phyloP scores from a whole-genome alignment of 2,113 vertebrate species.

The Eublepharis macularius region DNA sequence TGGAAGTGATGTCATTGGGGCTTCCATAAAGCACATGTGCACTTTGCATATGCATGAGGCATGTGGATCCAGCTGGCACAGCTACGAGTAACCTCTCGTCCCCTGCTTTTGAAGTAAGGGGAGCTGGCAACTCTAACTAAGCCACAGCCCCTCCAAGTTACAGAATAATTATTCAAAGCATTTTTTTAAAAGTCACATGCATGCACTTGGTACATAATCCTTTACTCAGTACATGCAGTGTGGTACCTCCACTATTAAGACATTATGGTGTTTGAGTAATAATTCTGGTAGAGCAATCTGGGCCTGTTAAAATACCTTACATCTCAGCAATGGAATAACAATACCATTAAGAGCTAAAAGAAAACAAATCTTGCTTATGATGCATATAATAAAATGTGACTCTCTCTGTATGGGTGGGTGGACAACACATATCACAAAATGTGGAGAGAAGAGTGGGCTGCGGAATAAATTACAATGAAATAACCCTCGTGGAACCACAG shows the following conservation, averaged over 20 bases:
- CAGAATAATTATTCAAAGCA: too few relatives aligned
- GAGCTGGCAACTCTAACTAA: too few relatives aligned
- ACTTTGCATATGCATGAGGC: too few relatives aligned
- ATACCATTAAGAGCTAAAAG: not conserved
- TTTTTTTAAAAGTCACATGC: too few relatives aligned
- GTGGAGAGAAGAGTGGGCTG: conserved; percentile 12
- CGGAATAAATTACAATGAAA: not conserved
- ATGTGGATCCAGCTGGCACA: too few relatives aligned
- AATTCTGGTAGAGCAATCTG: not conserved
- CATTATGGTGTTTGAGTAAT: not conserved
- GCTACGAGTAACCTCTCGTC: too few relatives aligned
- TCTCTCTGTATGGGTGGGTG: conserved; percentile 23
- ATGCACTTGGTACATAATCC: too few relatives aligned
- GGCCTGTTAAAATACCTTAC: not conserved
- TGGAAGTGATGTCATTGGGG: too few relatives aligned
- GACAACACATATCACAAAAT: conserved; percentile 14
- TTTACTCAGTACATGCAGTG: not conserved
- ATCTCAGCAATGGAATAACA: not conserved
- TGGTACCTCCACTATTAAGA: not conserved
- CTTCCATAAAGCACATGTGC: too few relatives aligned
- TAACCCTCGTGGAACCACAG: not conserved
- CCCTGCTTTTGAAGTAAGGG: too few relatives aligned
- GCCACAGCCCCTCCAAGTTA: too few relatives aligned
- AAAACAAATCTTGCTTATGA: conserved; percentile 1
- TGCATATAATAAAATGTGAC: conserved; percentile 27